phyloP scores from a whole-genome alignment of 2,888 invertebrate genomes.

The Ethmia dodecea region DNA sequence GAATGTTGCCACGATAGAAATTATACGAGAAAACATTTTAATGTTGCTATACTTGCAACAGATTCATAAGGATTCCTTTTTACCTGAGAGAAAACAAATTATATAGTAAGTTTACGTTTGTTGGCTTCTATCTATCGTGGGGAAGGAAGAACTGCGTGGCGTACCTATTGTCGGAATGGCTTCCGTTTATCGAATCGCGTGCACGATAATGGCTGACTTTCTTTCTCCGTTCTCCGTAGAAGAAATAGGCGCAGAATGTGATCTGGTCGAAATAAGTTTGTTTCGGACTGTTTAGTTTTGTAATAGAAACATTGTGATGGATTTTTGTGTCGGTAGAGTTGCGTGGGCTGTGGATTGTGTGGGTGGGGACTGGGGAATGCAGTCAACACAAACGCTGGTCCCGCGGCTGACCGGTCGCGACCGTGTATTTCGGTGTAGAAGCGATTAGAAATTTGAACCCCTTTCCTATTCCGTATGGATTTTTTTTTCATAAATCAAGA shows the following conservation, averaged over 20 bases:
- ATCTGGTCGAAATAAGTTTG: not conserved
- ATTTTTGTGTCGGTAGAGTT: constrained; percentile 30
- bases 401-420: constrained; percentile 30
- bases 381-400: constrained; percentile 25
- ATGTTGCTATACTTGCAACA: no score
- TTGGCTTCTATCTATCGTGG: constrained; percentile 17
- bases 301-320: constrained; percentile 26
- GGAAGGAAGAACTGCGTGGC: constrained; percentile 44
- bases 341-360: constrained; percentile 55
- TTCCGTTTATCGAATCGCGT: constrained; percentile 74
- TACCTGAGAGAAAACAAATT: constrained; percentile 44
- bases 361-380: constrained; percentile 50
- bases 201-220: constrained; percentile 76
- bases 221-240: constrained; percentile 42
- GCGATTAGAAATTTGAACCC: no score
- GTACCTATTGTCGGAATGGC: constrained; percentile 67
- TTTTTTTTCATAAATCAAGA: no score
- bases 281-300: constrained; percentile 4
- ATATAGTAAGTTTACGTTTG: constrained; percentile 46
- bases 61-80: constrained; percentile 64
- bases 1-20: no score
- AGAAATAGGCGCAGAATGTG: constrained; percentile 20
- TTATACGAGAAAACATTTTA: no score
- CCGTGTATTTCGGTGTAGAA: no score
- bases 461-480: no score